phyloP scores from a whole-genome alignment of 2,888 invertebrate species.

The Zygaena filipendulae region DNA sequence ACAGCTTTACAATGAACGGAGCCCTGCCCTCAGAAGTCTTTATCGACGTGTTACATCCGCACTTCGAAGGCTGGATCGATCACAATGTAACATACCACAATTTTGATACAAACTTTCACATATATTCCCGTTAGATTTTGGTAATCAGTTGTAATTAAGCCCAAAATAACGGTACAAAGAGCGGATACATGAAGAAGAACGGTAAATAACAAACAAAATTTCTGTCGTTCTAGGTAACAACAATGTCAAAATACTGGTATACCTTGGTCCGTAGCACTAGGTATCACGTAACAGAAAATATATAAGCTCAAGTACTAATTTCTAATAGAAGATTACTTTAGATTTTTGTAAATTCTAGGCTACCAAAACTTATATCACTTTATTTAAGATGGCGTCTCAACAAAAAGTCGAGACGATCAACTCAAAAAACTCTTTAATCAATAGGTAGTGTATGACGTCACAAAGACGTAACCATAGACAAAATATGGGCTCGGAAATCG shows the following conservation, averaged over 20 bases:
- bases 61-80: slow-evolving; percentile 53
- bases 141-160: slow-evolving; percentile 23
- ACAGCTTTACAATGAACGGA: slow-evolving; percentile 43
- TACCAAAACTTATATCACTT: slow-evolving; percentile 72
- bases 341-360: slow-evolving; percentile 64
- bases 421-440: slow-evolving; percentile 57
- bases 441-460: slow-evolving; percentile 67
- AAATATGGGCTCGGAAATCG: no score
- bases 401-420: no score
- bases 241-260: slow-evolving; percentile 61
- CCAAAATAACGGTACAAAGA: slow-evolving; percentile 46
- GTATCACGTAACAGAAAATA: slow-evolving; percentile 57
- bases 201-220: slow-evolving; percentile 60
- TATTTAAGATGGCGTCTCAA: slow-evolving; percentile 69
- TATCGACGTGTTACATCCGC: slow-evolving; percentile 69
- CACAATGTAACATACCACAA: slow-evolving; percentile 27
- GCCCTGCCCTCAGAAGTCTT: slow-evolving; percentile 55
- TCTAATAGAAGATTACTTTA: slow-evolving; percentile 57
- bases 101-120: slow-evolving; percentile 25
- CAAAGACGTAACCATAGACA: slow-evolving; percentile 60
- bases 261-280: slow-evolving; percentile 87
- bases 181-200: slow-evolving; percentile 40
- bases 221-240: slow-evolving; percentile 32
- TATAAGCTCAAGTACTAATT: slow-evolving; percentile 48
- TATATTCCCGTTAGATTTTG: slow-evolving; percentile 17